phyloP scores from a whole-genome alignment of 2,888 invertebrate species.

The Sinhomidia bicolor region DNA sequence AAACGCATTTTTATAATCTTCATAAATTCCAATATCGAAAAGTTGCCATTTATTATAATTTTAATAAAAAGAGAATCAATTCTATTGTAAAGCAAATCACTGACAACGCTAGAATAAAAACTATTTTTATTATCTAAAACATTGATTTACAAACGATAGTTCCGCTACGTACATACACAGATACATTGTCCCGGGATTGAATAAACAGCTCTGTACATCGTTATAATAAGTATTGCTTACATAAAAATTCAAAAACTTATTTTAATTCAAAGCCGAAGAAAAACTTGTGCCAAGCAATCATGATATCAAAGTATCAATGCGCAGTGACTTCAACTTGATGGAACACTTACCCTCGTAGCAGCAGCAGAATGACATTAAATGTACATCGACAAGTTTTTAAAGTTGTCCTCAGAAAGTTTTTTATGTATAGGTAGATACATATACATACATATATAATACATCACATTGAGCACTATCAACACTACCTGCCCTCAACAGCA shows the following conservation, averaged over 20 bases:
- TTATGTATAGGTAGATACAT: too few species aligned
- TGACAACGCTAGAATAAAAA: background rate
- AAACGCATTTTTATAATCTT: too few species aligned
- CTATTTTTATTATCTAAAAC: background rate
- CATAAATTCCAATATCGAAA: too few species aligned
- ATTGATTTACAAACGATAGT: background rate
- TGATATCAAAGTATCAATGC: slow-evolving; percentile 1
- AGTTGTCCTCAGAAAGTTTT: slow-evolving; percentile 11
- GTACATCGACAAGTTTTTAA: slow-evolving; percentile 32
- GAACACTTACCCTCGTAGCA: background rate
- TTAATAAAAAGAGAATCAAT: slow-evolving; percentile 6
- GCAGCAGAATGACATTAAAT: slow-evolving; percentile 7
- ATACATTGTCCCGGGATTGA: too few species aligned
- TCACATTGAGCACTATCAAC: slow-evolving; percentile 2
- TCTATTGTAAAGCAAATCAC: slow-evolving; percentile 43
- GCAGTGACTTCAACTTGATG: background rate
- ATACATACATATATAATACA: slow-evolving; percentile 38
- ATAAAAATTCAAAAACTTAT: slow-evolving; percentile 36
- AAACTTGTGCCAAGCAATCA: slow-evolving; percentile 7
- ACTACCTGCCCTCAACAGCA: slow-evolving; percentile 48
- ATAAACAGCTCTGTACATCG: too few species aligned
- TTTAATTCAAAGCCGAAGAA: slow-evolving; percentile 50
- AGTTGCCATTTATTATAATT: too few species aligned
- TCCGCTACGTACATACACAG: too few species aligned
- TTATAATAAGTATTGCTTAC: too few species aligned